phyloP scores from a whole-genome alignment of 2,113 vertebrate species.

The Crotalus tigris region DNA sequence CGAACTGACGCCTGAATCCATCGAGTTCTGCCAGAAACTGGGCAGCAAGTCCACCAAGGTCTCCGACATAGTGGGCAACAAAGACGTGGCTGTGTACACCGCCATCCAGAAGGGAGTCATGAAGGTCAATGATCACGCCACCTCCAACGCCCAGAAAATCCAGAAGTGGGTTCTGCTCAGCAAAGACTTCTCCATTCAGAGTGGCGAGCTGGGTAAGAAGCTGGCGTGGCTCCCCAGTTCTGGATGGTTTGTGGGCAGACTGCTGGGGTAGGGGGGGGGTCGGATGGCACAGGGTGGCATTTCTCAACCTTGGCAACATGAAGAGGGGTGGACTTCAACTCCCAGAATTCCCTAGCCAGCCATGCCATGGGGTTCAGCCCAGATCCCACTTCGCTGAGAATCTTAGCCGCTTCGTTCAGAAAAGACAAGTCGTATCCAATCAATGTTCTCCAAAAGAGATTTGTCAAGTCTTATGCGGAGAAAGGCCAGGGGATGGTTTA shows the following conservation, averaged over 20 bases:
- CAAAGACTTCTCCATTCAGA: constrained; percentile 80
- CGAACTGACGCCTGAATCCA: constrained; percentile 71
- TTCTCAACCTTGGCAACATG: no score
- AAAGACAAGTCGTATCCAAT: background rate
- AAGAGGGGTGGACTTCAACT: no score
- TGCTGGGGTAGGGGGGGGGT: background rate
- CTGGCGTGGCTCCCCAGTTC: background rate
- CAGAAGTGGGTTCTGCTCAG: constrained; percentile 87
- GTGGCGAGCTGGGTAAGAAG: constrained; percentile 87
- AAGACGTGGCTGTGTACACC: constrained; percentile 66
- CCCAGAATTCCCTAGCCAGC: no score
- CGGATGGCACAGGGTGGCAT: background rate
- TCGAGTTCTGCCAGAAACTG: constrained; percentile 74
- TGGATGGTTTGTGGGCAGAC: background rate
- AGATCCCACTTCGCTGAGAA: background rate
- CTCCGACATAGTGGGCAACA: constrained; percentile 72
- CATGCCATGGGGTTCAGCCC: background rate
- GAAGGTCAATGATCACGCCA: constrained; percentile 72
- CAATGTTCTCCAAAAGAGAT: background rate
- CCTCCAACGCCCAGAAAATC: constrained; percentile 83
- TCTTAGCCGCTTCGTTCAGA: background rate
- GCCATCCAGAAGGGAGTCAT: constrained; percentile 85
- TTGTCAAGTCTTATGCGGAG: background rate
- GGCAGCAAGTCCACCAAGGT: constrained; percentile 79
- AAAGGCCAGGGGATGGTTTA: background rate